phyloP scores from a whole-genome alignment of 2,797 vertebrate genomes.

The Pseudotriccus pelzelni region DNA sequence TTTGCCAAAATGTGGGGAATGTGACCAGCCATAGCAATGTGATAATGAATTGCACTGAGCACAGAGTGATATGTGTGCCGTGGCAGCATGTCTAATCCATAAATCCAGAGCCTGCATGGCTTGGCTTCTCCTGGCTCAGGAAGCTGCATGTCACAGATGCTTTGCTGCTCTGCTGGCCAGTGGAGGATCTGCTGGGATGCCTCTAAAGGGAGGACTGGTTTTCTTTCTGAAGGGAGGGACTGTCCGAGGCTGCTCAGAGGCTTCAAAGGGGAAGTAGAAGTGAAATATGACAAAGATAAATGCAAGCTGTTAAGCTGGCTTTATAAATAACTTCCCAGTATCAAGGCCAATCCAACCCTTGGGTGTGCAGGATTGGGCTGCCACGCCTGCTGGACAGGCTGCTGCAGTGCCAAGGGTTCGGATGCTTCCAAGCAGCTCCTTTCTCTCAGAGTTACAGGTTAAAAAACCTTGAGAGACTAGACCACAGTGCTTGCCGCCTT shows the following conservation, averaged over 20 bases:
- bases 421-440: neutral
- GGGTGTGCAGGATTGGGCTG: neutral
- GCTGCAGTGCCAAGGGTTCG: neutral
- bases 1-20: constrained; percentile 1
- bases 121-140: constrained; percentile 15
- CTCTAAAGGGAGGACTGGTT: neutral
- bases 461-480: neutral
- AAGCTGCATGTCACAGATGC: neutral
- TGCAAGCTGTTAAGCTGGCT: neutral
- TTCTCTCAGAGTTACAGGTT: neutral
- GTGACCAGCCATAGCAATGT: neutral
- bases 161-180: neutral
- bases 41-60: constrained; percentile 7
- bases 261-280: neutral
- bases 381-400: neutral
- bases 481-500: neutral
- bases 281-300: neutral
- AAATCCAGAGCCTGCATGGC: constrained; percentile 43
- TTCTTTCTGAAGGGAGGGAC: neutral
- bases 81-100: constrained; percentile 26
- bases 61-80: constrained; percentile 20
- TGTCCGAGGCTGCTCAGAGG: neutral
- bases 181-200: neutral
- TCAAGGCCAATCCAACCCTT: neutral
- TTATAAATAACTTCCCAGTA: neutral